phyloP scores from a whole-genome alignment of 1,140 invertebrate genomes.

The Steinernema feltiae region DNA sequence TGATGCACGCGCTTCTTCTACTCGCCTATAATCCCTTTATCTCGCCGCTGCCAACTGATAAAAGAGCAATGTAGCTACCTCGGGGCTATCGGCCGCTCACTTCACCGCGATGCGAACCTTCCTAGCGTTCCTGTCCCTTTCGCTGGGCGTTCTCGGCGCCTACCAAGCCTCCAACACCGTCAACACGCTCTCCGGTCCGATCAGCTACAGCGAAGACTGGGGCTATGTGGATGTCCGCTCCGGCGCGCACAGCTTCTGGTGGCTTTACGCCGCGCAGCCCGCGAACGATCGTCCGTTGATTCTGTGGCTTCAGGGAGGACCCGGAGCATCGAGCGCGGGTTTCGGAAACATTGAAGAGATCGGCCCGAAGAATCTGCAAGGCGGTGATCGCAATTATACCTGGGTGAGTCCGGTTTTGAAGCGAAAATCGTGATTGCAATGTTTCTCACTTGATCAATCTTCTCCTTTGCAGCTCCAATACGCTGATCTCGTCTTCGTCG shows the following conservation, averaged over 20 bases:
- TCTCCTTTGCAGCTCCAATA: constrained; percentile 55
- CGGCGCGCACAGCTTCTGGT: constrained; percentile 74
- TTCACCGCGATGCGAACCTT: not conserved
- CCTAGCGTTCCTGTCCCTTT: constrained; percentile 17
- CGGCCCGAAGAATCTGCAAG: constrained; percentile 62
- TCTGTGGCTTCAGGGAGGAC: constrained; percentile 68
- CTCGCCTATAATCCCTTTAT: not conserved
- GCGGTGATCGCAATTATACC: not conserved
- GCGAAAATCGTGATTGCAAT: not conserved
- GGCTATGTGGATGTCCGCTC: constrained; percentile 67
- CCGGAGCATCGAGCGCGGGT: constrained; percentile 71
- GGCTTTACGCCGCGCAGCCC: constrained; percentile 68
- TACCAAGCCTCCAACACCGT: constrained; percentile 21
- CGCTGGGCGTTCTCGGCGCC: not conserved
- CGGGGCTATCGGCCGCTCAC: not conserved
- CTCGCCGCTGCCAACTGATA: not conserved
- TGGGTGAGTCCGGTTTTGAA: not conserved
- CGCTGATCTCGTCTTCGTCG: constrained; percentile 75
- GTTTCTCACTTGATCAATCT: not conserved
- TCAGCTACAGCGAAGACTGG: constrained; percentile 65
- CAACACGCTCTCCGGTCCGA: constrained; percentile 27
- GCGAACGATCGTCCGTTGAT: constrained; percentile 66
- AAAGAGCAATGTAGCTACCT: not conserved
- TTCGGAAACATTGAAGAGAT: constrained; percentile 74
- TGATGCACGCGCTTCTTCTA: too few species aligned